A percentile compares a stretch with the other conserved stretches of the same genome.
Evolutionary conservation across 2,797 vertebrate species (phyloP).

Genomic region (Chaetophractus vellerosus): DNA sequence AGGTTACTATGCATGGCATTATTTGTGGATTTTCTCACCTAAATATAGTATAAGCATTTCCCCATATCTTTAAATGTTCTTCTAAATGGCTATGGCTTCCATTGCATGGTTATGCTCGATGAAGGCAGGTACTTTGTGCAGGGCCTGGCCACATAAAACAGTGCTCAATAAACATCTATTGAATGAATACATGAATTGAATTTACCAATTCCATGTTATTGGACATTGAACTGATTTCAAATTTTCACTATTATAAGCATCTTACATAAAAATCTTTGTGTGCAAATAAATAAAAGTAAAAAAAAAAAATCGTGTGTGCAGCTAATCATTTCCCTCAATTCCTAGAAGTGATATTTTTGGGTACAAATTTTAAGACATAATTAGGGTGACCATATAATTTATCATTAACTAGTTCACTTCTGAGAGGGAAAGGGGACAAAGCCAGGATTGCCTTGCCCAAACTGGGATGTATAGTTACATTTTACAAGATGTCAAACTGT

Average conservation of each 20-base stretch:
- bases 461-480: neutral
- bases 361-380: constrained; percentile 11
- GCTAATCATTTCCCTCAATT: neutral
- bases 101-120: neutral
- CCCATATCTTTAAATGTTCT: neutral
- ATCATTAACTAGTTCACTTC: neutral
- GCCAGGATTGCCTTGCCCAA: neutral
- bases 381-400: neutral
- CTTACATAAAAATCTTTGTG: constrained; percentile 22
- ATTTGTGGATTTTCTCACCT: neutral
- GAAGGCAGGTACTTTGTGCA: neutral
- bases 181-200: neutral
- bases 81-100: neutral
- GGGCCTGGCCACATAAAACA: neutral
- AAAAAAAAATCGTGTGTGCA: too few species aligned
- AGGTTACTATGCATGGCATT: neutral
- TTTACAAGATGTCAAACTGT: neutral
- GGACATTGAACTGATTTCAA: neutral
- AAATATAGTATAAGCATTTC: neutral
- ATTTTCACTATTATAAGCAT: constrained; percentile 9
- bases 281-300: too few species aligned
- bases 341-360: neutral
- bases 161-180: neutral
- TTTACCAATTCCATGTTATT: neutral
- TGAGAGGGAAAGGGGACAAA: neutral